Evolutionary conservation across 2,888 invertebrate genomes (phyloP).

Genomic region (Endotricha flammealis): DNA sequence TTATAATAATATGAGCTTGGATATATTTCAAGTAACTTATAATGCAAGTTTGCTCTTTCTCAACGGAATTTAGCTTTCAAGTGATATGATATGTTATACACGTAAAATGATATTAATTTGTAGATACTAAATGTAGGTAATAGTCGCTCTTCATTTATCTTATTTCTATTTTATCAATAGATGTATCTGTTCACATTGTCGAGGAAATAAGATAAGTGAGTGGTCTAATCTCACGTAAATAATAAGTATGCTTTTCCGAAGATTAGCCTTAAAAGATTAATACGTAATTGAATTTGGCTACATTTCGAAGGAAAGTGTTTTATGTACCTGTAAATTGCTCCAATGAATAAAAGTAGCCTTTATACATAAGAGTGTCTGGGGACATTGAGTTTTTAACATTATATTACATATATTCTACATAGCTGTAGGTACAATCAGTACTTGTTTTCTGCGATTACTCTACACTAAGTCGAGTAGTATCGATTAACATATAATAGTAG

Average conservation of each 20-base stretch:
- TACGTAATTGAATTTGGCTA: constrained; percentile 40
- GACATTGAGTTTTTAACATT: too few species aligned
- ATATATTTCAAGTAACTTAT: constrained; percentile 39
- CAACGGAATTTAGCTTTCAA: constrained; percentile 52
- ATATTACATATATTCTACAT: too few species aligned
- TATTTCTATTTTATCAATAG: constrained; percentile 42
- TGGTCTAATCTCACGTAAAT: constrained; percentile 39
- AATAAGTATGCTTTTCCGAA: constrained; percentile 49
- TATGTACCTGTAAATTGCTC: constrained; percentile 69
- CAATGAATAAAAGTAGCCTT: constrained; percentile 45
- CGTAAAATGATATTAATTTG: constrained; percentile 51
- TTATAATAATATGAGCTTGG: constrained; percentile 30
- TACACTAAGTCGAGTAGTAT: too few species aligned
- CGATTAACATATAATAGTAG: too few species aligned
- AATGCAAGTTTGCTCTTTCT: constrained; percentile 49
- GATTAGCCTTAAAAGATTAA: constrained; percentile 40
- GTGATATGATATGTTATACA: constrained; percentile 56
- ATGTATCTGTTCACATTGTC: constrained; percentile 32
- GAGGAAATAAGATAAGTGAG: constrained; percentile 42
- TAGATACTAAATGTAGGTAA: constrained; percentile 44
- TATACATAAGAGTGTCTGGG: too few species aligned
- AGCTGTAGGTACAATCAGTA: too few species aligned
- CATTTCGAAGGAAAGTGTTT: constrained; percentile 49
- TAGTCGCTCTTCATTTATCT: constrained; percentile 42
- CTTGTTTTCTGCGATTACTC: too few species aligned